Base-by-base conservation (phyloP, 2,888 invertebrate genomes). In the Heliconius hortense region DNA sequence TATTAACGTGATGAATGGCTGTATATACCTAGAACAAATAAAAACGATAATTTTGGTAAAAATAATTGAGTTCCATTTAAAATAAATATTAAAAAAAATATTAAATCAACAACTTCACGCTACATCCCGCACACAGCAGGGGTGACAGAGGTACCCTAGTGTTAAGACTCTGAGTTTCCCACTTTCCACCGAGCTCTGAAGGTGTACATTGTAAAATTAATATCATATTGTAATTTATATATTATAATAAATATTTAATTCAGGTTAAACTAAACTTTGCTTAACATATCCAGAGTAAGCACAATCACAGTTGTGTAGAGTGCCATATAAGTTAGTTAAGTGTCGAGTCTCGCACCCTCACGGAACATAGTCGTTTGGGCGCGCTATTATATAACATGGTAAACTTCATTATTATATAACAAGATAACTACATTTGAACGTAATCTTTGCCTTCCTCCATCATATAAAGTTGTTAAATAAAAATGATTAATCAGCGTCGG, bases 271-370 rank as follows among this genome's bases (percentile, higher is more conserved):
- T 15, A 28, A 59, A 31, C 26, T 56, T 15, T 60, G 2, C 11
- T 39, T 43, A 13, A 24, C 60, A 39, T 21, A 39, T 60, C 60
- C 18, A 71, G 59, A 60, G 24, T 39, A 1, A 24, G 31, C 15
- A 28, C 24, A 59, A 39, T 60, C 43, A 60, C 13, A 28, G 60
- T 60, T 21, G 21, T 39, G 76, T 73, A 62, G 75, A 66, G 66
- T 26, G 53, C 72, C 48, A 39, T 68, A 73, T 76, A 76, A 76
- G 31, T 72, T 48, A 62, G 72, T 76, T 76, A 76, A 8, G 67
- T 68, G 67, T 43, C 71, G 72, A 43, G 53, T 69, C 35, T 48
- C 76, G 53, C 62, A 18, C 72, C 74, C 63, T 35, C 28, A 48
- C 63, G 31, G 74, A 64, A 35, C 70, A 74, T 62, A 43, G 7